phyloP scores from a whole-genome alignment of 1,140 invertebrate species.

The Sycophila sp. region DNA sequence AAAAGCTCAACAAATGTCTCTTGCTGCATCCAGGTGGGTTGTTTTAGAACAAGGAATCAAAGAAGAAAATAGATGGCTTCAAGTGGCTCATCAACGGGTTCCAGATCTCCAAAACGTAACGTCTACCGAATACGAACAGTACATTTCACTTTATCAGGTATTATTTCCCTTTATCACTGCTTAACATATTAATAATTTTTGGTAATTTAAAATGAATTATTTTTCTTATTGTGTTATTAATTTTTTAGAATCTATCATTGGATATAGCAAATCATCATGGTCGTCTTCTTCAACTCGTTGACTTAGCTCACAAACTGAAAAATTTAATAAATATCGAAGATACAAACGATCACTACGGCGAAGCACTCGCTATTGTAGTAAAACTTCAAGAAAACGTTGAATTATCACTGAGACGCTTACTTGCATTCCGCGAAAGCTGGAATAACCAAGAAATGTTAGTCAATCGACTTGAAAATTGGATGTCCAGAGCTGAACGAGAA shows the following conservation, averaged over 20 bases:
- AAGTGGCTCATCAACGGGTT: slow-evolving; percentile 81
- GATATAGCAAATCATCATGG: slow-evolving; percentile 83
- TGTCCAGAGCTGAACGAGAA: slow-evolving; percentile 76
- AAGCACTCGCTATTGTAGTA: slow-evolving; percentile 74
- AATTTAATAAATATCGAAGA: slow-evolving; percentile 77
- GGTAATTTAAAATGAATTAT: background rate
- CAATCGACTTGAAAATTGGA: slow-evolving; percentile 79
- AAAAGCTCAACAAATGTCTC: slow-evolving; percentile 81
- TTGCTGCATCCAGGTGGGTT: slow-evolving; percentile 85
- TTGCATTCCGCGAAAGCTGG: slow-evolving; percentile 82
- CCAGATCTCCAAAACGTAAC: slow-evolving; percentile 81
- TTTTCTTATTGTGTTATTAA: background rate
- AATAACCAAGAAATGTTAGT: slow-evolving; percentile 75
- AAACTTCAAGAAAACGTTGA: slow-evolving; percentile 80
- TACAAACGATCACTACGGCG: slow-evolving; percentile 75
- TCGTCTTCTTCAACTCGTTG: slow-evolving; percentile 76
- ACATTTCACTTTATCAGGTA: slow-evolving; percentile 81
- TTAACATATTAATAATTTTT: background rate
- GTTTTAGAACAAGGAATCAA: slow-evolving; percentile 82
- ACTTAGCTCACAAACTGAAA: slow-evolving; percentile 78
- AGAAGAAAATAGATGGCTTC: slow-evolving; percentile 83
- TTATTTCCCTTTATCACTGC: background rate
- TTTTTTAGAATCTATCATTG: slow-evolving; percentile 73
- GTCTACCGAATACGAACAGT: slow-evolving; percentile 83
- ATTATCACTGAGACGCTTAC: slow-evolving; percentile 73